These are phyloP conservation scores for Lacanobia wlatinum DNA, from an alignment of 2,888 invertebrate genomes.

Conservation along the genomic window DNA sequence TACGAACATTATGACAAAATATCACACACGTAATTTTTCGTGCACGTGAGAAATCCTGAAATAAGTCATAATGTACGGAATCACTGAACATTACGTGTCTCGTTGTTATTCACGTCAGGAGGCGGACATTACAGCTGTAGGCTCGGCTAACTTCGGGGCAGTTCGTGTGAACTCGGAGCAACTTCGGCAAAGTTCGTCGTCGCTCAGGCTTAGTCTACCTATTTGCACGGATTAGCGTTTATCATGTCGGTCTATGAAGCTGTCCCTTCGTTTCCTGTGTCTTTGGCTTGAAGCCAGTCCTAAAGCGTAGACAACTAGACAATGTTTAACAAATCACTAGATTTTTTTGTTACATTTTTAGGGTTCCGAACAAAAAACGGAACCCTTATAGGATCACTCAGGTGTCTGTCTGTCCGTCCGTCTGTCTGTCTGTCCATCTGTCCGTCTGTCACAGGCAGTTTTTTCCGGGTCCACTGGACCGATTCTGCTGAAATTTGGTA, in stretches of 20 bases:
- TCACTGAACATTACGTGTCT: constrained; percentile 55
- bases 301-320: neutral
- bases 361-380: too few relatives aligned
- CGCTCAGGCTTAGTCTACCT: constrained; percentile 19
- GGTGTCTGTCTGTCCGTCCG: too few relatives aligned
- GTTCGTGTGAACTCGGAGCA: constrained; percentile 15
- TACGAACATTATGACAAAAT: constrained; percentile 21
- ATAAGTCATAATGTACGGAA: constrained; percentile 59
- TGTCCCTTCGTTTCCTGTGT: neutral
- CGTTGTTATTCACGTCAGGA: constrained; percentile 61
- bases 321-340: constrained; percentile 12
- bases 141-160: constrained; percentile 22
- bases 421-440: too few relatives aligned
- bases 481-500: too few relatives aligned
- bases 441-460: too few relatives aligned
- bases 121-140: constrained; percentile 44
- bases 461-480: too few relatives aligned
- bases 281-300: constrained; percentile 30
- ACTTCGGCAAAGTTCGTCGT: constrained; percentile 18
- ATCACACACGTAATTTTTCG: constrained; percentile 42
- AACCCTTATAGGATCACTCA: too few relatives aligned
- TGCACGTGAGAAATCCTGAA: constrained; percentile 46
- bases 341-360: neutral
- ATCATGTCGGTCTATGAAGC: constrained; percentile 21
- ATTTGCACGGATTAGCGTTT: constrained; percentile 34